A percentile compares a stretch with the other conserved stretches of the same genome.
These are phyloP conservation scores for Neodiprion pinetum DNA, from an alignment of 1,140 invertebrate genomes.

Conservation along the genomic window DNA sequence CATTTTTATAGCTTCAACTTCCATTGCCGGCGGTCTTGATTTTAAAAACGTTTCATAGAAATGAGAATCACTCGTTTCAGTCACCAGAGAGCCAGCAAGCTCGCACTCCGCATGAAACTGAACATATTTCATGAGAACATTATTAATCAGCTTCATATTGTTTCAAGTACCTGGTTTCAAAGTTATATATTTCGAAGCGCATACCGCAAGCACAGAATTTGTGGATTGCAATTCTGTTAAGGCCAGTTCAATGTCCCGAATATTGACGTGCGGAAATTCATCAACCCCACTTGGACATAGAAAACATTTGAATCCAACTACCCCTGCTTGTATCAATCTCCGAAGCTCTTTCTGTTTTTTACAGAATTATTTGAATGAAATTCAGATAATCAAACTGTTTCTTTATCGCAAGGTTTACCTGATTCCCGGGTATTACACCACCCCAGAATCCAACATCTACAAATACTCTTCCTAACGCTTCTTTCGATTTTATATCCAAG, in stretches of 20 bases:
- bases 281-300: slow-evolving; percentile 72
- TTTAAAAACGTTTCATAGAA: slow-evolving; percentile 70
- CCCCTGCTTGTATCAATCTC: slow-evolving; percentile 68
- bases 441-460: slow-evolving; percentile 82
- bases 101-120: slow-evolving; percentile 76
- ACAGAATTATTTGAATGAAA: slow-evolving; percentile 16
- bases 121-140: slow-evolving; percentile 19
- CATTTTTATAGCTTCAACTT: slow-evolving; percentile 69
- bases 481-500: slow-evolving; percentile 66
- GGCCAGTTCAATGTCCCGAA: slow-evolving; percentile 64
- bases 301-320: slow-evolving; percentile 79
- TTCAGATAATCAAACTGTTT: slow-evolving; percentile 18
- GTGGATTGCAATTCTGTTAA: slow-evolving; percentile 65
- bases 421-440: slow-evolving; percentile 71
- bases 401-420: slow-evolving; percentile 47
- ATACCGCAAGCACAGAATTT: slow-evolving; percentile 67
- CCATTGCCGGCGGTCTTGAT: slow-evolving; percentile 71
- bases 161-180: not conserved
- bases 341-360: slow-evolving; percentile 64
- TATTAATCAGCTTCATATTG: slow-evolving; percentile 13
- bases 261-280: slow-evolving; percentile 69
- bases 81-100: slow-evolving; percentile 12
- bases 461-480: slow-evolving; percentile 67
- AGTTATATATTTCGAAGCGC: slow-evolving; percentile 24
- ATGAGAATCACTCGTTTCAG: slow-evolving; percentile 55